A percentile compares a stretch with the other conserved stretches of the same genome.
Evolutionary conservation across 2,113 vertebrate species (phyloP).

Genomic region (Psittacula cyanocephala): DNA sequence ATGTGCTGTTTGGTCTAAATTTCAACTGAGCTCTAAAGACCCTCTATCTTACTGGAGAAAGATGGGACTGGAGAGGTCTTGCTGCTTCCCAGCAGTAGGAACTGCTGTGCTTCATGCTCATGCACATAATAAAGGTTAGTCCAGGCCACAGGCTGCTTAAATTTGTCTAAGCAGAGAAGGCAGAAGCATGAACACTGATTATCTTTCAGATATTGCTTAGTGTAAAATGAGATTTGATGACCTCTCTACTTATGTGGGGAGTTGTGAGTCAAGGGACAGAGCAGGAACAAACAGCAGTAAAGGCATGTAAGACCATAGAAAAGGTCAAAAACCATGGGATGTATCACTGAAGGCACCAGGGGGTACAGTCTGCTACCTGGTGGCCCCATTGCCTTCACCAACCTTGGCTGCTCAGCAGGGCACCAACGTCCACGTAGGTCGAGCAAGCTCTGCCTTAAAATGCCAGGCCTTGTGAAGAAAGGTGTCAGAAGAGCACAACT

Average conservation of each 20-base stretch:
- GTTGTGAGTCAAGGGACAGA: not conserved
- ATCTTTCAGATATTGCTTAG: not conserved
- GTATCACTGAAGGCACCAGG: not conserved
- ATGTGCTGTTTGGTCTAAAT: not conserved
- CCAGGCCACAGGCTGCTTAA: not conserved
- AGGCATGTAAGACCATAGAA: not conserved
- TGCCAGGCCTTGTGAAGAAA: not conserved
- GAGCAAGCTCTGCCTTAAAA: not conserved
- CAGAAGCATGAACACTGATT: not conserved
- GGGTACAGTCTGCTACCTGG: not conserved
- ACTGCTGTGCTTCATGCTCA: not conserved
- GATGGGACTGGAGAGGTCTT: not conserved
- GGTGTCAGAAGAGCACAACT: rapidly evolving
- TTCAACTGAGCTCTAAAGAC: not conserved
- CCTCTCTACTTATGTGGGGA: not conserved
- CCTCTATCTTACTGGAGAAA: not conserved
- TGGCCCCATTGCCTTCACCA: not conserved
- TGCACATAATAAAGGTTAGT: not conserved
- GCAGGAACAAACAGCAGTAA: not conserved
- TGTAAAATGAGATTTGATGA: not conserved
- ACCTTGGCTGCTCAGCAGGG: not conserved
- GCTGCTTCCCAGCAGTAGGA: not conserved
- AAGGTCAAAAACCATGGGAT: not conserved
- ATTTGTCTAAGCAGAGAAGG: not conserved
- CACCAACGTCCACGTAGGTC: not conserved